Base-by-base conservation (phyloP, 1,140 invertebrate genomes). In the Lepidurus couesii region DNA sequence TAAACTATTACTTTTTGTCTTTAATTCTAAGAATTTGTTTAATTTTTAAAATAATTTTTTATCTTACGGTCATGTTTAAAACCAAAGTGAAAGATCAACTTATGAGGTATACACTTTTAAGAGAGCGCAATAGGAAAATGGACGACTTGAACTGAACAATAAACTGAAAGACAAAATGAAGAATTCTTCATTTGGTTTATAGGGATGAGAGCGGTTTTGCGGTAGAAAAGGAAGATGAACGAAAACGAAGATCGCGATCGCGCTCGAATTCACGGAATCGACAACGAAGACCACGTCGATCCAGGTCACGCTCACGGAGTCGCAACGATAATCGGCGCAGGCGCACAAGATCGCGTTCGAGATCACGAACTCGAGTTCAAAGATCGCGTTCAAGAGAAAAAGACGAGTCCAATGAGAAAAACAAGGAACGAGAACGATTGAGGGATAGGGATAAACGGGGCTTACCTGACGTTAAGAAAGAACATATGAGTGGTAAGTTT, bases 381-480 rank as follows among this genome's bases (percentile, higher is more conserved):
- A 81, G 84, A 78, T 86, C 85, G 44, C 83, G 87, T 73, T 85
- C 82, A n/a, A 81, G 83, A 34, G 83, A 86, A 43, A 78, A 86
- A 86, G 92, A 93, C 82, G 86, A 89, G 45, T 92, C 94, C 81
- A 89, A 84, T 47, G 84, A 83, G 80, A 85, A 91, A 94, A 84
- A 65, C 53, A 65, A 65, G 86, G 86, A 86, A 74, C 83, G 85
- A 44, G 85, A 85, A 82, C 85, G 84, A 75, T 87, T 88, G 77
- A 83, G 84, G 44, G 85, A 89, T 81, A 82, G 95, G 74, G 90
- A 92, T 81, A 95, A 95, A 85, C 91, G 93, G 83, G 96, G 96
- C 26, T 85, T 98, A 73, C 96, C 96, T 10, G 89, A 92, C 0
- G 89, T 96, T 73, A 92, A 93, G 83, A 93, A 92, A 82, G 93